These are phyloP conservation scores for Silurus lanzhouensis DNA, from an alignment of 2,797 vertebrate genomes.

Conservation along the genomic window DNA sequence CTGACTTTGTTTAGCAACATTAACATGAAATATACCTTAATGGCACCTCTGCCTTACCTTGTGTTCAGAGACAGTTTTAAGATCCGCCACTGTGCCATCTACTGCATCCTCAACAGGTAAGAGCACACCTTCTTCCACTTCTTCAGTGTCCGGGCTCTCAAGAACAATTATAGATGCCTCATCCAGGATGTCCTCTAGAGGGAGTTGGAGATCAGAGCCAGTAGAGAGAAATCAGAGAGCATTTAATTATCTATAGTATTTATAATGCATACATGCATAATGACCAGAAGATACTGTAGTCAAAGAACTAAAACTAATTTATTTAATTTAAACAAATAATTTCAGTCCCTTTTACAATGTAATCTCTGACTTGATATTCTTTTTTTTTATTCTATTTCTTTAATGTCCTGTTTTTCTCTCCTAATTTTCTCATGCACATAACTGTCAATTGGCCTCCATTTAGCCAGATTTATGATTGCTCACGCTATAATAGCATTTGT, in stretches of 20 bases:
- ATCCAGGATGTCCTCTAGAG: slow-evolving; percentile 78
- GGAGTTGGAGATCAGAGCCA: slow-evolving; percentile 44
- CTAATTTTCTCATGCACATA: not conserved
- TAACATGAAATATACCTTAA: not conserved
- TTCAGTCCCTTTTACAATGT: not conserved
- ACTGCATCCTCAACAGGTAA: slow-evolving; percentile 60
- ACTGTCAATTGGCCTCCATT: not conserved
- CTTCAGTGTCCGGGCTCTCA: slow-evolving; percentile 72
- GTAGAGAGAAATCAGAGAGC: slow-evolving; percentile 1
- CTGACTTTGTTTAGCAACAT: not conserved
- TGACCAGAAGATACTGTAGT: not conserved
- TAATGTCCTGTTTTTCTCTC: not conserved
- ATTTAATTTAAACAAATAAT: not conserved
- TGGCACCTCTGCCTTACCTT: slow-evolving; percentile 77
- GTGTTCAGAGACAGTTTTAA: slow-evolving; percentile 71
- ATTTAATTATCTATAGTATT: not conserved
- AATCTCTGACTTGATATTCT: not conserved
- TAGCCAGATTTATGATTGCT: not conserved
- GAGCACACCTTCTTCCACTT: slow-evolving; percentile 60
- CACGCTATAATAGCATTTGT: not conserved
- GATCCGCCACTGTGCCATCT: slow-evolving; percentile 71
- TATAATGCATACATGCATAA: too few relatives aligned
- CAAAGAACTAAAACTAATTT: not conserved
- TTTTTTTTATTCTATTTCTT: not conserved
- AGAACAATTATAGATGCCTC: slow-evolving; percentile 75